Evolutionary conservation across 2,888 invertebrate genomes (phyloP), one percentile per base, ranked within the genome.

Genomic region (Epirrhoe alternata): DNA sequence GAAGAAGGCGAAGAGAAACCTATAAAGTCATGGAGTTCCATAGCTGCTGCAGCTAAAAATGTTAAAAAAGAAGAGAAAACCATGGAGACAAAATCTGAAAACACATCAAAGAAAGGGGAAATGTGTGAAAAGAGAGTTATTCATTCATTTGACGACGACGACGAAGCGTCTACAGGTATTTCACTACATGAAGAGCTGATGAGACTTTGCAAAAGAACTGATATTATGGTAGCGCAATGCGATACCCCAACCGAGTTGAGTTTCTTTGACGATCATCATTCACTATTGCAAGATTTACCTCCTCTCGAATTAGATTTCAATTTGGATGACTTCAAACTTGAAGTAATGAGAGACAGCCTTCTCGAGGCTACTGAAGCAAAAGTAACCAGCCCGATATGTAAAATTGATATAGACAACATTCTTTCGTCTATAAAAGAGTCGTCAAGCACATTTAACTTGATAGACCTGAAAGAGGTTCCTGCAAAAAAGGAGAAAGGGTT

Each of bases 11-110:
- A 86, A 55, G 87, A 86, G 30, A 86, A 85, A 70, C 87, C 85
- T 3, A 83, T 86, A 31, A 92, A 92, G 80, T 94, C 94, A 12
- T 94, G 94, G 94, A 94, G 94, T 77, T 92, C 91, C 53, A 90
- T 94, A 71, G 94, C 94, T 49, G 92, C 94, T 49, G 92, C 94
- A 2, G 81, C 86, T 16, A 89, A 86, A 75, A 86, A 62, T 59
- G 69, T 77, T 45, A 81, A 84, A 68, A 88, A 81, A 68, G 54
- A 82, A 60, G 80, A 82, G 16, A 65, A 69, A 47, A 68, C 66
- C 1, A n/a, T n/a, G 49, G 65, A 57, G 5, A 67, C 54, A 12
- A 72, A 63, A 59, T 45, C 50, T 47, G 73, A 74, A 66, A 49
- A 7, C 53, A 61, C 60, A 33, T 71, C 72, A 10, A 75, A 69